Evolutionary conservation across 2,888 invertebrate genomes (phyloP).

Genomic region (Microctonus brassicae): DNA sequence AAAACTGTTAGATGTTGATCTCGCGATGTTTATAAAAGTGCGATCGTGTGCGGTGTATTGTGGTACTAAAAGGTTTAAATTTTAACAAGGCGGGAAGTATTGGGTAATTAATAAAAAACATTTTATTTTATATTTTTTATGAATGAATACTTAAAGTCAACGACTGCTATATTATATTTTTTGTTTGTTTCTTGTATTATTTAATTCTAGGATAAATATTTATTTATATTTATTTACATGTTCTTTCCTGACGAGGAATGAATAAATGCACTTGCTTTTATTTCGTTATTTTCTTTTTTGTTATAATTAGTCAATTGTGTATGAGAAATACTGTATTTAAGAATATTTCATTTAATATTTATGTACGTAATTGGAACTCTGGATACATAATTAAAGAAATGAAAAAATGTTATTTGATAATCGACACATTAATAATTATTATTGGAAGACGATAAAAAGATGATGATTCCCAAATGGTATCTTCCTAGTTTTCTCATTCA

Average conservation of each 20-base stretch:
- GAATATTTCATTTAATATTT: background rate
- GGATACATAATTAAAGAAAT: background rate
- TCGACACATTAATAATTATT: background rate
- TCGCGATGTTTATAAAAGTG: too few species aligned
- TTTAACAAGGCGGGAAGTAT: too few species aligned
- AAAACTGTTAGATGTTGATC: too few species aligned
- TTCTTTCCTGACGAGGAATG: slow-evolving; percentile 1
- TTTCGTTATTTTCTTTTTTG: background rate
- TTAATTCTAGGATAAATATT: slow-evolving; percentile 21
- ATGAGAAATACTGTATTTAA: background rate
- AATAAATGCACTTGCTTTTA: slow-evolving; percentile 10
- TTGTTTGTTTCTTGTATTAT: background rate
- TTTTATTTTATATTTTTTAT: too few species aligned
- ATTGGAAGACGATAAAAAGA: background rate
- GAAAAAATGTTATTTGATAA: background rate
- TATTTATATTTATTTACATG: slow-evolving; percentile 31
- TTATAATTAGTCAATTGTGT: slow-evolving; percentile 4
- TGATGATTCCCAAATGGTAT: background rate
- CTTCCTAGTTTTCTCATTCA: background rate
- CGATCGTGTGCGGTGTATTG: too few species aligned
- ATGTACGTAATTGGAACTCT: background rate
- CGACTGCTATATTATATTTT: too few species aligned
- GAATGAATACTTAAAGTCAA: too few species aligned
- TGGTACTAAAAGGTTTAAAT: too few species aligned
- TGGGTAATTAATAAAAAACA: too few species aligned